Conservation (phyloP, 2,113 vertebrate species). For the Oceanites oceanicus region DNA sequence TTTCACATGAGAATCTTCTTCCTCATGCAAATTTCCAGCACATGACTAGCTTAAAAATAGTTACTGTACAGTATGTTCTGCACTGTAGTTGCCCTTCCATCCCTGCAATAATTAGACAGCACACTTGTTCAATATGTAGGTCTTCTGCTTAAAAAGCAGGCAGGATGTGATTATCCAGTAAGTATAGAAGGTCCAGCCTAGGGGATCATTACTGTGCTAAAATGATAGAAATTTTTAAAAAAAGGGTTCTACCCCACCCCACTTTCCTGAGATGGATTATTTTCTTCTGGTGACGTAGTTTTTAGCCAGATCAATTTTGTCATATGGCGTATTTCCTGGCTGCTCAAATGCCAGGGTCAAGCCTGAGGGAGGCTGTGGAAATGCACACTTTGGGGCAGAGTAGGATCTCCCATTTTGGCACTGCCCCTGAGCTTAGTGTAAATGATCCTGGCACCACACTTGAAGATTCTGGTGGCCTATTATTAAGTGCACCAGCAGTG, state of each 20-base stretch:
- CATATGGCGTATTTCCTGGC: background rate
- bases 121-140: background rate
- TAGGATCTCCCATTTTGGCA: background rate
- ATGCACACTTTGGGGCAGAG: background rate
- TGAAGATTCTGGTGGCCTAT: background rate
- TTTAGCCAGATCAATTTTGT: background rate
- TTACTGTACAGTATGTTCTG: background rate
- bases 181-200: background rate
- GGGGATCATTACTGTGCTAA: background rate
- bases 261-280: background rate
- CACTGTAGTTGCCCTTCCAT: background rate
- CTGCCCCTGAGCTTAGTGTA: background rate
- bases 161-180: background rate
- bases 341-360: background rate
- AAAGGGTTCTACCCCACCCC: background rate
- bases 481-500: background rate
- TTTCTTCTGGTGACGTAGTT: background rate
- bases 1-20: background rate
- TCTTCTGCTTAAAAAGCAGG: background rate
- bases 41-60: background rate
- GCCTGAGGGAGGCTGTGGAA: background rate
- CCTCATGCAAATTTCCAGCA: background rate
- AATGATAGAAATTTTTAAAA: background rate
- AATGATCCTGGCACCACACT: background rate
- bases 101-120: background rate